phyloP scores from a whole-genome alignment of 2,888 invertebrate genomes.

The Drosophila demipolita region DNA sequence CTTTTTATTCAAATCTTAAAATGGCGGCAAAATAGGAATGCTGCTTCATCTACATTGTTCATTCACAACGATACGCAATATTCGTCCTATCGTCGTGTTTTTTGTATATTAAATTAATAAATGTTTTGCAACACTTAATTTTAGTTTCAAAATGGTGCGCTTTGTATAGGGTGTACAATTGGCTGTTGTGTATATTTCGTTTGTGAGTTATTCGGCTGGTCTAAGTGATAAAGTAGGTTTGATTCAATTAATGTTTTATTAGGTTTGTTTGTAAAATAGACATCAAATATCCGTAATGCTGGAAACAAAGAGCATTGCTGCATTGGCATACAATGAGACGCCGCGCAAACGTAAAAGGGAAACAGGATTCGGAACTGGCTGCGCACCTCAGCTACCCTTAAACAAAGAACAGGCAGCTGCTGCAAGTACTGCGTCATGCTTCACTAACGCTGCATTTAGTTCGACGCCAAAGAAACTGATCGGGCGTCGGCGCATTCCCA shows the following conservation, averaged over 20 bases:
- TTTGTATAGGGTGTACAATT: constrained; percentile 33
- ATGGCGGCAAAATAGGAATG: not conserved
- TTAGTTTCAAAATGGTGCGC: constrained; percentile 54
- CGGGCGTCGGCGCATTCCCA: constrained; percentile 69
- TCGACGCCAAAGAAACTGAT: constrained; percentile 83
- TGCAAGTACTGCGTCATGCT: constrained; percentile 68
- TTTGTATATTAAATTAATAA: not conserved
- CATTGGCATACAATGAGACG: constrained; percentile 64
- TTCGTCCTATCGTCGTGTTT: not conserved
- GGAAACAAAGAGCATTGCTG: constrained; percentile 73
- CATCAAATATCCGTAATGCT: constrained; percentile 44
- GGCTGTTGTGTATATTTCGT: constrained; percentile 35
- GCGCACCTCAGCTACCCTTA: constrained; percentile 53
- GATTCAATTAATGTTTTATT: not conserved
- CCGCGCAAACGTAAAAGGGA: constrained; percentile 84
- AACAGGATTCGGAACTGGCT: constrained; percentile 30
- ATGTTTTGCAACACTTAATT: constrained; percentile 30
- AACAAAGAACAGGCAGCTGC: constrained; percentile 52
- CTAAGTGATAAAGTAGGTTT: not conserved
- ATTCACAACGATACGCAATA: constrained; percentile 21
- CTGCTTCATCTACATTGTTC: constrained; percentile 13
- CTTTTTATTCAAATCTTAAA: not conserved
- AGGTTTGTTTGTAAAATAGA: constrained; percentile 7
- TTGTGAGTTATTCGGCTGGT: not conserved
- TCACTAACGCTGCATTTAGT: constrained; percentile 83